Percentiles rank a stretch among this genome's conserved stretches.
Evolutionary conservation across 2,113 vertebrate species (phyloP).

Genomic region (Numenius arquata): DNA sequence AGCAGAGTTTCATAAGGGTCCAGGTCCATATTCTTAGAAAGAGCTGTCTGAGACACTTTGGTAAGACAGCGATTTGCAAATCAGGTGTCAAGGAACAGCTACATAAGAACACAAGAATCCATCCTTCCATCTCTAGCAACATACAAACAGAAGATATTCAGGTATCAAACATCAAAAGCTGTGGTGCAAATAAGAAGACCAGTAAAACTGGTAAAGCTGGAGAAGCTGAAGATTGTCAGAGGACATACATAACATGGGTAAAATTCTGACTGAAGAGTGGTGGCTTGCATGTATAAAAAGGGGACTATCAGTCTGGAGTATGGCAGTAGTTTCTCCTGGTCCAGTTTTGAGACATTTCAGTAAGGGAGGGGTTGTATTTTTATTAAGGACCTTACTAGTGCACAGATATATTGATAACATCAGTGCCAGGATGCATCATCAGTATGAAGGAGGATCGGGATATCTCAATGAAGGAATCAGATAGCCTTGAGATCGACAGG

Average conservation of each 20-base stretch:
- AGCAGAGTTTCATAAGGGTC: not conserved
- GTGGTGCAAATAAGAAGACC: not conserved
- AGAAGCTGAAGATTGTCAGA: not conserved
- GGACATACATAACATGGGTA: not conserved
- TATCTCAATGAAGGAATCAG: not conserved
- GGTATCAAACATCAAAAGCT: not conserved
- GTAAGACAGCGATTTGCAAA: not conserved
- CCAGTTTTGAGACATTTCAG: not conserved
- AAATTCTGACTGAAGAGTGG: not conserved
- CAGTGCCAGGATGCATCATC: not conserved
- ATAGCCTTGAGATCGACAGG: constrained; percentile 30
- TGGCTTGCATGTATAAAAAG: not conserved
- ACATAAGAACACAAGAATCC: not conserved
- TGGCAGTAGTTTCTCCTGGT: not conserved
- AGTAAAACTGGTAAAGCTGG: constrained; percentile 4
- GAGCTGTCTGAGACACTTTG: not conserved
- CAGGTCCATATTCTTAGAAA: not conserved
- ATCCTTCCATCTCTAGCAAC: not conserved
- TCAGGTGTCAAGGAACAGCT: not conserved
- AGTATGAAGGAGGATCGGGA: not conserved
- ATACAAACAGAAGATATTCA: not conserved
- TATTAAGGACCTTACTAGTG: not conserved
- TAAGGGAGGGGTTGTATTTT: not conserved
- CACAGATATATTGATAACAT: not conserved
- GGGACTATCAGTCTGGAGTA: not conserved